A percentile compares a stretch with the other conserved stretches of the same genome.
Conservation (phyloP, 2,797 vertebrate species). For the Cyclopterus lumpus region DNA sequence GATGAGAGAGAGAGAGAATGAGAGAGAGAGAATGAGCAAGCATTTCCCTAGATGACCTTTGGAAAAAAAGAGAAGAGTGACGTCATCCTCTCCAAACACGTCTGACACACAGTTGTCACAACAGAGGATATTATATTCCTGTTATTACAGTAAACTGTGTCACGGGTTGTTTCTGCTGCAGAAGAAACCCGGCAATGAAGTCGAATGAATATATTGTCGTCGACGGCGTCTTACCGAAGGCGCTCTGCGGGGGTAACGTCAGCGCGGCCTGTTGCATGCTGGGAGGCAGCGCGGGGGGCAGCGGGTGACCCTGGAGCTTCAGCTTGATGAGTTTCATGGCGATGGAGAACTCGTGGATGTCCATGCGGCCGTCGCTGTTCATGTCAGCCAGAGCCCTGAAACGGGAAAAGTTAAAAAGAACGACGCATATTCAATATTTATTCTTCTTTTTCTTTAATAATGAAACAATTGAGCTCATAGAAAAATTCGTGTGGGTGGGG, state of each 20-base stretch:
- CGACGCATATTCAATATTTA: background rate
- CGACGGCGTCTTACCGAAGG: slow-evolving; percentile 89
- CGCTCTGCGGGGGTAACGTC: slow-evolving; percentile 81
- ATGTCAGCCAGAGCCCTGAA: slow-evolving; percentile 95
- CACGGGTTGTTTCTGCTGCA: background rate
- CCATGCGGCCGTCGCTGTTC: slow-evolving; percentile 98
- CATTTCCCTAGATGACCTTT: slow-evolving; percentile 16
- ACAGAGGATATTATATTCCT: slow-evolving; percentile 16
- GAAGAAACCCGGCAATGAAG: too few relatives aligned
- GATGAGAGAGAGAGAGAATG: background rate
- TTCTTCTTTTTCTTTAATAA: too few relatives aligned
- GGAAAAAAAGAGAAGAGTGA: background rate
- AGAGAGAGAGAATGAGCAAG: background rate
- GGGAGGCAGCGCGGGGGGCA: slow-evolving; percentile 90
- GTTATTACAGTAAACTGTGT: slow-evolving; percentile 19
- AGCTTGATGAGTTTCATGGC: slow-evolving; percentile 99
- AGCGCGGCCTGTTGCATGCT: slow-evolving; percentile 93
- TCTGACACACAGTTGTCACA: background rate
- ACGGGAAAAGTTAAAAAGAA: background rate
- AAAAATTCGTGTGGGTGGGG: too few relatives aligned
- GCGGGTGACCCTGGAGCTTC: slow-evolving; percentile 95
- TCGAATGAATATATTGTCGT: too few relatives aligned
- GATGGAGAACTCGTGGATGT: slow-evolving; percentile 97
- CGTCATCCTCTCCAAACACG: background rate
- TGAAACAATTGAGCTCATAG: background rate